Conservation (phyloP, 1,140 invertebrate species). For the Drosophila miranda region DNA sequence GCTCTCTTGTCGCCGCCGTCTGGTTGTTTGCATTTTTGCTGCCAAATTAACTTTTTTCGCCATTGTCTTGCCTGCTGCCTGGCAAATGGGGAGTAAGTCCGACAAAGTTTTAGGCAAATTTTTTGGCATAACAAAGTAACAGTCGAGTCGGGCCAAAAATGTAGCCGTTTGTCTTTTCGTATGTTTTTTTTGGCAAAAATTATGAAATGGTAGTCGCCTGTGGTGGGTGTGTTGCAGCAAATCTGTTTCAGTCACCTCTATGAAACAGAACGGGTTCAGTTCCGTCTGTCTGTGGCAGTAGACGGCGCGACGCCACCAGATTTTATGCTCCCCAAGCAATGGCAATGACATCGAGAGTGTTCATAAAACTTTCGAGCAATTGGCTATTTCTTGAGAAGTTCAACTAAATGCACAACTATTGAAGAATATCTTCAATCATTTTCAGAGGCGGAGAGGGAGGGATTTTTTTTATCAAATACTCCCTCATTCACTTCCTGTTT, state of each 20-base stretch:
- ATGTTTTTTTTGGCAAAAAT: constrained; percentile 61
- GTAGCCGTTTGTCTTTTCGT: constrained; percentile 60
- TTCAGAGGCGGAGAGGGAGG: background rate
- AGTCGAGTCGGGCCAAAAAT: constrained; percentile 44
- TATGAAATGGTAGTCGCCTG: constrained; percentile 66
- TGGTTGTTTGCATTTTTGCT: constrained; percentile 75
- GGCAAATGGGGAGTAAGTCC: background rate
- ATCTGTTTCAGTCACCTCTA: constrained; percentile 2
- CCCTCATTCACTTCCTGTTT: constrained; percentile 14
- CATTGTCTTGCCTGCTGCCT: constrained; percentile 52
- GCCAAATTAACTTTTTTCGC: constrained; percentile 79
- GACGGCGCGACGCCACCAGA: constrained; percentile 61
- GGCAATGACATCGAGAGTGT: constrained; percentile 55
- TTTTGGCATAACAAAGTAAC: constrained; percentile 71
- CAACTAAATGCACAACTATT: no score
- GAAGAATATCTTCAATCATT: background rate
- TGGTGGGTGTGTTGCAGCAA: constrained; percentile 58
- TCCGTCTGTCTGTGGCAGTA: constrained; percentile 36
- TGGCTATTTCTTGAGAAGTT: background rate
- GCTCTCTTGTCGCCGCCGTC: constrained; percentile 28
- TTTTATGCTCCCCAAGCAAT: constrained; percentile 16
- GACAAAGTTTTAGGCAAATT: constrained; percentile 72
- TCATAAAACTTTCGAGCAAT: constrained; percentile 46
- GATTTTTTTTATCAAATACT: background rate
- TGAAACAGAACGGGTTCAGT: no score